Base-by-base conservation (phyloP, 1,140 invertebrate species). In the Drosophila nasuta region DNA sequence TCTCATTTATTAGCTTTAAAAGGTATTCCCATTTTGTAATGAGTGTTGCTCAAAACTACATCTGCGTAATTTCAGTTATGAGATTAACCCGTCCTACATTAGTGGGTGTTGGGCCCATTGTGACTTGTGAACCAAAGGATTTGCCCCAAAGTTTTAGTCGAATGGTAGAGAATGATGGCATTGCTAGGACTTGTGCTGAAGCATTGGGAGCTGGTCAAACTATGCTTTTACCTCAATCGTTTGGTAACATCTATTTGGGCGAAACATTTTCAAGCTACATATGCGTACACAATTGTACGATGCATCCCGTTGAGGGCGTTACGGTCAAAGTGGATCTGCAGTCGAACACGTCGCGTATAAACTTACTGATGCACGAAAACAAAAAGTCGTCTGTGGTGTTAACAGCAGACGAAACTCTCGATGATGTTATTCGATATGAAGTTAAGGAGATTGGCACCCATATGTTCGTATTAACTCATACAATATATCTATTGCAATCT, bases 261-360 rank as follows among this genome's bases (percentile, higher is more conserved):
- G 98, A 99, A 95, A 99, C 98, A 20, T 99, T 99, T 94, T 98
- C 98, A 1, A 98, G 98, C 93, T 99, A 99, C 91, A 96, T 99
- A 57, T 98, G 97, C 94, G 97, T 99, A 52, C 97, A 99, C 88
- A 99, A 99, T 94, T 97, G 98, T 91, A 98, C 97, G 60, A 94
- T 95, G 71, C 95, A 97, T 93, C 87, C 94, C 8, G 96, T 97
- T 10, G 96, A 96, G 76, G 95, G 97, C 93, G 96, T 98, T 15
- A 94, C 94, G 15, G 95, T 98, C 1, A 98, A 97, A 93, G 97
- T 97, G 74, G 97, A 99, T 92, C 94, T 99, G 43, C 98, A 99
- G 93, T 99, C 97, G 5, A 97, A 95, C 85, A 97, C 95, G 3
- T 97, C 98, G 88, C 95, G 96, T 77, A 96, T 99, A 79, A 94